A percentile compares a stretch with the other conserved stretches of the same genome.
Evolutionary conservation across 2,113 vertebrate species (phyloP).

Genomic region (Microtus pennsylvanicus): DNA sequence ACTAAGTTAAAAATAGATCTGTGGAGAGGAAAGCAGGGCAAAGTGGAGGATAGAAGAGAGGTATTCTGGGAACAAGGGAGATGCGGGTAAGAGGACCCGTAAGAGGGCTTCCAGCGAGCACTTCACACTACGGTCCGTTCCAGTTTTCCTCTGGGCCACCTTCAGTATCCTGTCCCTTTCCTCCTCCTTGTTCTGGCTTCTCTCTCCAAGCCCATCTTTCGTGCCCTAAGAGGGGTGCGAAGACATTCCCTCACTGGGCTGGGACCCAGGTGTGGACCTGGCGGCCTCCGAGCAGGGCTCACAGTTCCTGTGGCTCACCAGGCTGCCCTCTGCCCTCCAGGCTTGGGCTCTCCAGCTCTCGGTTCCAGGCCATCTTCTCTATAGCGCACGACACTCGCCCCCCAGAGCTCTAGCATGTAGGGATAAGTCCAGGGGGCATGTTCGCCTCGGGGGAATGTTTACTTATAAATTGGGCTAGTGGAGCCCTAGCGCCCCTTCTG

Average conservation of each 20-base stretch:
- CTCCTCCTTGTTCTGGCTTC: background rate
- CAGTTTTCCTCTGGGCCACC: accelerated
- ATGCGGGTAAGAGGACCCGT: too few relatives aligned
- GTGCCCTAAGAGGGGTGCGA: background rate
- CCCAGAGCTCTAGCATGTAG: too few relatives aligned
- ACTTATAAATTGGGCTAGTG: too few relatives aligned
- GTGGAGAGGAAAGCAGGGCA: background rate
- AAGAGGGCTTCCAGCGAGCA: too few relatives aligned
- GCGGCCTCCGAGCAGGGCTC: background rate
- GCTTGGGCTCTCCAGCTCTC: background rate
- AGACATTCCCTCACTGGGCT: accelerated
- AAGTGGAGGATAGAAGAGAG: background rate
- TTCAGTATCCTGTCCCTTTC: too few relatives aligned
- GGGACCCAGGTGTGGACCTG: too few relatives aligned
- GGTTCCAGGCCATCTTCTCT: background rate
- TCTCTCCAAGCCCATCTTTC: background rate
- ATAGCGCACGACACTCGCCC: background rate
- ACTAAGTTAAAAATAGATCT: background rate
- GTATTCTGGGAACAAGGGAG: background rate
- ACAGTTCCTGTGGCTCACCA: accelerated
- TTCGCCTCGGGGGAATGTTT: too few relatives aligned
- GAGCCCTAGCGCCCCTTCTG: too few relatives aligned
- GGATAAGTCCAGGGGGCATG: too few relatives aligned
- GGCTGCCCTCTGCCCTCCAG: accelerated
- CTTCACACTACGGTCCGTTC: background rate